Evolutionary conservation across 2,797 vertebrate species (phyloP), one percentile per base, ranked within the genome.

Genomic region (Malacoctenus gilli): DNA sequence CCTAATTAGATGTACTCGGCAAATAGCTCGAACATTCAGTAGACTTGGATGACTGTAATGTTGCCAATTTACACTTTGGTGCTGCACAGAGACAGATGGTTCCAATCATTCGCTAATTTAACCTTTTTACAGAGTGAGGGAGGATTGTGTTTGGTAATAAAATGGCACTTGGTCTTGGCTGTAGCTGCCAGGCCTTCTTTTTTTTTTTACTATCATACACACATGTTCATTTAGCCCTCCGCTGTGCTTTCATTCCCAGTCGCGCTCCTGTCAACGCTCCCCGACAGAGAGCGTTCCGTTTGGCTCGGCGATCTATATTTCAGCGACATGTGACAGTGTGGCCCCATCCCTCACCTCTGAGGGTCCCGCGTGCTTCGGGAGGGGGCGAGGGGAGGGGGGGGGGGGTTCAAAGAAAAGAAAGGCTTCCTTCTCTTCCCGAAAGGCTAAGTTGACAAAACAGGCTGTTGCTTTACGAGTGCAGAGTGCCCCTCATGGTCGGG

Each of bases 71-170:
- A 65, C 47, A 58, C 37, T 59, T 59, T 14, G 30, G 35, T 58
- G 38, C 72, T 71, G 65, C 62, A 68, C 43, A 43, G 37, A 62
- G 57, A 56, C 89, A 89, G 66, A 87, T 88, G 88, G 73, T 85
- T 87, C 41, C 59, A 81, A 81, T 86, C 68, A 55, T 41, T 41
- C 25, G 8, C 69, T 68, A 79, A 70, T 77, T 47, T 65, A 72
- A 68, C 39, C 13, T 72, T 86, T n/a, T 85, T 75, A 85, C 39
- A 67, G 54, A 85, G 77, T 79, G 71, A 78, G 64, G 65, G 76
- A 80, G 58, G 71, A 71, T 77, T 75, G 74, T 68, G 66, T 54
- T 59, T 6, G n/a, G 54, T 84, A 66, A 74, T 89, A 85, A 89
- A 90, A 83, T 67, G 42, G 21, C 54, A 78, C 62, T 28, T 57